Conservation (phyloP, 2,888 invertebrate genomes). For the Dexiosoma caninum region DNA sequence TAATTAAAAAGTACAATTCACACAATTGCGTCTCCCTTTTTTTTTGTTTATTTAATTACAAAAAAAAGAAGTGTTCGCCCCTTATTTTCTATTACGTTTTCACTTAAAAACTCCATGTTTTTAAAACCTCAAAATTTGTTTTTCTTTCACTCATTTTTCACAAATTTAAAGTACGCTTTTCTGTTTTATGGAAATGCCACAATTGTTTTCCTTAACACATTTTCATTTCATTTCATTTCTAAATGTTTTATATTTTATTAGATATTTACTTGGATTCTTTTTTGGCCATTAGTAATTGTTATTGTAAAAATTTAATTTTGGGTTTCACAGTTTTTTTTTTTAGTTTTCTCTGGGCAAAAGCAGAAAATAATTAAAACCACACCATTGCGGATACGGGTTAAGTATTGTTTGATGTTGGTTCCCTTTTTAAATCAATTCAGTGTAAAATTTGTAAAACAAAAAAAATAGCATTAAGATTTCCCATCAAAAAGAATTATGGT, state of each 20-base stretch:
- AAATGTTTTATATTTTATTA: not conserved
- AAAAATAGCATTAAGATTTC: too few species aligned
- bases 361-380: conserved; percentile 46
- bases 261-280: not conserved
- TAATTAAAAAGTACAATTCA: too few species aligned
- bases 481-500: too few species aligned
- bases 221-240: not conserved
- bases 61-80: not conserved
- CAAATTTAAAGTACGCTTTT: too few species aligned
- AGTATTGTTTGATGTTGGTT: conserved; percentile 4
- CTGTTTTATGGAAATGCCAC: not conserved
- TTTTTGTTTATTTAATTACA: not conserved
- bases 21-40: too few species aligned
- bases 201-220: not conserved
- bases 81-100: not conserved
- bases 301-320: not conserved
- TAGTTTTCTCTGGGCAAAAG: not conserved
- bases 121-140: not conserved
- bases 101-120: too few species aligned
- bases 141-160: not conserved
- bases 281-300: not conserved
- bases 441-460: too few species aligned
- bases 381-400: conserved; percentile 28
- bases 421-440: not conserved
- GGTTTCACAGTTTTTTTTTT: not conserved